These are phyloP conservation scores for Phoeniculus purpureus DNA, from an alignment of 2,797 vertebrate species.

Conservation along the genomic window DNA sequence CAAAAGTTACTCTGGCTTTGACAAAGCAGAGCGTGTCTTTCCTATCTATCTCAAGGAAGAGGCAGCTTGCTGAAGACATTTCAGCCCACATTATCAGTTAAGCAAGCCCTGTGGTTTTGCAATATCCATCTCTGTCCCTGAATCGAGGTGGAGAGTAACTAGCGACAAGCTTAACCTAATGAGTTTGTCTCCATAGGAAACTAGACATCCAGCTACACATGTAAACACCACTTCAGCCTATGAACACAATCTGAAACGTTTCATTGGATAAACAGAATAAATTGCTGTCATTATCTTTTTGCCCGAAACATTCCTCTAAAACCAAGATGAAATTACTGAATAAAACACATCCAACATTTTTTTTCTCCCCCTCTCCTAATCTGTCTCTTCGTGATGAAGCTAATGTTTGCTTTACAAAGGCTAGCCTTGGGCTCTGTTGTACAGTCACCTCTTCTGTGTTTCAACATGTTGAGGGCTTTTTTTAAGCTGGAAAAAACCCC, in stretches of 20 bases:
- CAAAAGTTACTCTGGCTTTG: neutral
- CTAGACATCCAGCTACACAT: neutral
- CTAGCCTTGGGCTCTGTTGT: constrained; percentile 45
- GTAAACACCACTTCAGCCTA: neutral
- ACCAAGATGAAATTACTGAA: constrained; percentile 29
- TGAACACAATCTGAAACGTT: constrained; percentile 24
- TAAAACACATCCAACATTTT: constrained; percentile 20
- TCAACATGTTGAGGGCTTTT: constrained; percentile 13
- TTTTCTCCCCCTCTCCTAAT: constrained; percentile 1
- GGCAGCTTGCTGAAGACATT: neutral
- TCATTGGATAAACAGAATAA: constrained; percentile 25
- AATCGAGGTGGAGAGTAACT: neutral
- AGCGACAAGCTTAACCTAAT: neutral
- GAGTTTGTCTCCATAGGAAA: constrained; percentile 16
- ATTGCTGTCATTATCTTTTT: constrained; percentile 43
- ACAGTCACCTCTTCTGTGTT: constrained; percentile 46
- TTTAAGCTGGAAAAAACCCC: neutral
- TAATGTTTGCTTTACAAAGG: constrained; percentile 21
- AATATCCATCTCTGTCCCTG: neutral
- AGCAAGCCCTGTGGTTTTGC: neutral
- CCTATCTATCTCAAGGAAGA: neutral
- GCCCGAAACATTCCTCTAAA: constrained; percentile 23
- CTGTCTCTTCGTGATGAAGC: constrained; percentile 26
- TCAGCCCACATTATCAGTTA: neutral
- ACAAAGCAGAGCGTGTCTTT: neutral